A percentile compares a stretch with the other conserved stretches of the same genome.
phyloP scores from a whole-genome alignment of 2,113 vertebrate genomes.

The Apaloderma vittatum region DNA sequence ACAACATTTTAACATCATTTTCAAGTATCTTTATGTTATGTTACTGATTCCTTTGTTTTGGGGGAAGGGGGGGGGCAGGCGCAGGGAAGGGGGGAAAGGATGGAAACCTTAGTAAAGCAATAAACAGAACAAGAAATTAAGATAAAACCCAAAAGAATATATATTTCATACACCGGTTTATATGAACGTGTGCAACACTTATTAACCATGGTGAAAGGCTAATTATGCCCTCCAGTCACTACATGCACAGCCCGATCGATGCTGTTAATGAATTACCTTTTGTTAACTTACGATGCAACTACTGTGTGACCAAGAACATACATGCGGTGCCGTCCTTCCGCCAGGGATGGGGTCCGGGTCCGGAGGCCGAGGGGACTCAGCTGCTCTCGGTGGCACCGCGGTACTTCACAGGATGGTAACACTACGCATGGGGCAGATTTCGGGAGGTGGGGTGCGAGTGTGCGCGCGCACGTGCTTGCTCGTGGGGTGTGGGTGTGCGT shows the following conservation, averaged over 20 bases:
- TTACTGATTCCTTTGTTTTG: conserved; percentile 57
- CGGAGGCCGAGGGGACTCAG: conserved; percentile 58
- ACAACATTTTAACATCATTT: conserved; percentile 75
- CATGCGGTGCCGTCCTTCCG: conserved; percentile 50
- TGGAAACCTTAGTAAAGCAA: conserved; percentile 74
- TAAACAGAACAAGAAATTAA: conserved; percentile 72
- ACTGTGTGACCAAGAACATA: conserved; percentile 79
- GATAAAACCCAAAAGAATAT: conserved; percentile 76
- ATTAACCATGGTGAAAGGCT: conserved; percentile 80
- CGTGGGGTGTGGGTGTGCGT: not conserved
- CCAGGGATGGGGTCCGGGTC: conserved; percentile 48
- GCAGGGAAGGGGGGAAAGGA: conserved; percentile 49
- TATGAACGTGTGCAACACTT: conserved; percentile 78
- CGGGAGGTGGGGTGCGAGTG: conserved; percentile 59
- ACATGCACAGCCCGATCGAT: conserved; percentile 83
- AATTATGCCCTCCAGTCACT: conserved; percentile 77
- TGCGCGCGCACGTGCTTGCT: not conserved
- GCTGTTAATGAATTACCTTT: conserved; percentile 81
- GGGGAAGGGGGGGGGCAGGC: conserved; percentile 25
- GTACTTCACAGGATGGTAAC: conserved; percentile 84
- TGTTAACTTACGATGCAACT: conserved; percentile 80
- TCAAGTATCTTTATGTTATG: conserved; percentile 75
- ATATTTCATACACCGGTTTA: conserved; percentile 77
- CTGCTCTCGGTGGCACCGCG: conserved; percentile 76
- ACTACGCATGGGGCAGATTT: conserved; percentile 73